Evolutionary conservation across 2,113 vertebrate species (phyloP), one percentile per base, ranked within the genome.

Genomic region (Ursus arctos): DNA sequence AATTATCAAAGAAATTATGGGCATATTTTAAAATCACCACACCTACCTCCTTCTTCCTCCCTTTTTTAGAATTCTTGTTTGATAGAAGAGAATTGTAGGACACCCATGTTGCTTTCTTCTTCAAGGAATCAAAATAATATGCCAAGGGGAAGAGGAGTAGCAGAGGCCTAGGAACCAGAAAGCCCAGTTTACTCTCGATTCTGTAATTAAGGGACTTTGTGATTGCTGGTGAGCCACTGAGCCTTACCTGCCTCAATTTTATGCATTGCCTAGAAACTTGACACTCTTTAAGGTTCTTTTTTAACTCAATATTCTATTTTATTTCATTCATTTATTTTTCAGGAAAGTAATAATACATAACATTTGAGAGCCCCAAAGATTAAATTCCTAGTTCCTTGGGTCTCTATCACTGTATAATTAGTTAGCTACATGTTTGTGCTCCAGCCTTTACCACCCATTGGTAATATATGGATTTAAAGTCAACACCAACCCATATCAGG

Each of bases 271-370:
- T 93, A 81, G 55, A 88, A 65, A 49, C n/a, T n/a, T 87, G 43
- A 83, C 8, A 87, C 4, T 82, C 53, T 79, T 61, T 40, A 96
- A 83, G 21, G 0, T 87, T 86, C 33, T 21, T 87, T 96, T 92
- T 77, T 59, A 87, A 40, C 65, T 79, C 6, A 96, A 40, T 79
- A 74, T 93, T 94, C 51, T 43, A n/a, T 65, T 92, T 95, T 76
- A 65, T 15, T 88, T 91, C 26, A 24, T 69, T 82, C 72, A 31
- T 47, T 67, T 84, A 13, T 79, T 82, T 93, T 94, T 16, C 33
- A 76, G 15, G 28, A 85, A 94, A 74, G 4, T 40, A 40, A 40
- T 83, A 49, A 74, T 88, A 91, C 28, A 9, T 88, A 74, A 67
- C 24, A 72, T 65, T 47, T 88, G 11, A 76, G 9, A 61, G 15